Evolutionary conservation across 2,113 vertebrate genomes (phyloP).

Genomic region (Castor canadensis): DNA sequence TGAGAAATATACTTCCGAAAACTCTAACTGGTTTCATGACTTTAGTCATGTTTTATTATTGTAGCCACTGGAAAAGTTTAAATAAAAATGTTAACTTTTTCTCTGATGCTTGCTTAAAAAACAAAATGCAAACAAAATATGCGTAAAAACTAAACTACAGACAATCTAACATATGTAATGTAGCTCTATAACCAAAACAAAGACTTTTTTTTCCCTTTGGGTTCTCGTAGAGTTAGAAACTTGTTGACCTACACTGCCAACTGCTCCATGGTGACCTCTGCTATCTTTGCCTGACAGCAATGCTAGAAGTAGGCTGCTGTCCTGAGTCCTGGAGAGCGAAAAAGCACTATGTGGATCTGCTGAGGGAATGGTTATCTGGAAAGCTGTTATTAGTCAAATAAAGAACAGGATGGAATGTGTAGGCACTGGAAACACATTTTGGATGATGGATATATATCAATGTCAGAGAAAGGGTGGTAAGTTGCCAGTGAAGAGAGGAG

Average conservation of each 20-base stretch:
- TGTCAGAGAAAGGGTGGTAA: not conserved
- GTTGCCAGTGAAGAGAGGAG: not conserved
- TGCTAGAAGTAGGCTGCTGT: not conserved
- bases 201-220: not conserved
- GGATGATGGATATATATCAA: not conserved
- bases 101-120: not conserved
- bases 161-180: not conserved
- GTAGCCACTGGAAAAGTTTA: slow-evolving; percentile 42
- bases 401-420: not conserved
- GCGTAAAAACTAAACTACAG: not conserved
- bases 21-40: slow-evolving; percentile 12
- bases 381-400: not conserved
- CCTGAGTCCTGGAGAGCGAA: not conserved
- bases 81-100: slow-evolving; percentile 27
- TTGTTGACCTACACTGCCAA: not conserved
- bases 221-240: not conserved
- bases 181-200: not conserved
- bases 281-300: not conserved
- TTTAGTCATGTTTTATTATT: not conserved
- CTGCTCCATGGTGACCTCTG: not conserved
- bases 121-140: not conserved
- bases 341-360: not conserved
- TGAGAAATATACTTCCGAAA: slow-evolving; percentile 24
- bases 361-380: not conserved
- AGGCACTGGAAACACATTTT: not conserved